A percentile compares a stretch with the other conserved stretches of the same genome.
Conservation (phyloP, 1,140 invertebrate species). For the Chironomus striatipennis region DNA sequence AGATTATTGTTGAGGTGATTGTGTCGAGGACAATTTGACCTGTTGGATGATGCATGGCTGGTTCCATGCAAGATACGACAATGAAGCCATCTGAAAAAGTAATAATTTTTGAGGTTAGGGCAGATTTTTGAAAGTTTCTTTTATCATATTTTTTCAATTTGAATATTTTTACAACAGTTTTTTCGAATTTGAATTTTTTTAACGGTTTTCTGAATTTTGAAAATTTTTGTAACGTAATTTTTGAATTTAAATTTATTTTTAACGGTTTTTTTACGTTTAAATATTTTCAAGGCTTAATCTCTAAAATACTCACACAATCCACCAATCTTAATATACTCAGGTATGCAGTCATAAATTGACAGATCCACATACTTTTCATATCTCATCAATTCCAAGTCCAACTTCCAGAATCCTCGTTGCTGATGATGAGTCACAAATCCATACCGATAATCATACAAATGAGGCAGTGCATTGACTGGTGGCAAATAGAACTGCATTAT, state of each 20-base stretch:
- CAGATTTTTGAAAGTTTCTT: neutral
- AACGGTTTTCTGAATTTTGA: neutral
- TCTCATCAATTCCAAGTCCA: constrained; percentile 65
- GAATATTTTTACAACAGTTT: neutral
- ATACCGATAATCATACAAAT: constrained; percentile 54
- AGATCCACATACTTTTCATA: constrained; percentile 68
- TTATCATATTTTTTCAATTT: neutral
- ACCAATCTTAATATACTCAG: constrained; percentile 59
- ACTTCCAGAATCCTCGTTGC: constrained; percentile 64
- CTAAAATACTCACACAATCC: constrained; percentile 55
- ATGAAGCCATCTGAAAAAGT: constrained; percentile 61
- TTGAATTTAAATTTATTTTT: neutral
- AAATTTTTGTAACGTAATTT: neutral
- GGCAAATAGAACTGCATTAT: neutral
- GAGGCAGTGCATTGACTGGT: neutral
- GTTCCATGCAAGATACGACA: constrained; percentile 61
- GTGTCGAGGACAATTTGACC: constrained; percentile 69
- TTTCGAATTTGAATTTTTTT: neutral
- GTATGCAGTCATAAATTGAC: constrained; percentile 66
- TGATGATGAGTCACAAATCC: constrained; percentile 70
- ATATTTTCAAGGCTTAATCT: neutral
- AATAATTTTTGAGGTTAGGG: constrained; percentile 25
- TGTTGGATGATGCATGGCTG: constrained; percentile 50
- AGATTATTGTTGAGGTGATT: constrained; percentile 63
- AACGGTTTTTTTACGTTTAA: too few species aligned